Percentiles rank a stretch among this genome's conserved stretches.
phyloP scores from a whole-genome alignment of 1,140 invertebrate genomes.

The Lasaia peninsularis region DNA sequence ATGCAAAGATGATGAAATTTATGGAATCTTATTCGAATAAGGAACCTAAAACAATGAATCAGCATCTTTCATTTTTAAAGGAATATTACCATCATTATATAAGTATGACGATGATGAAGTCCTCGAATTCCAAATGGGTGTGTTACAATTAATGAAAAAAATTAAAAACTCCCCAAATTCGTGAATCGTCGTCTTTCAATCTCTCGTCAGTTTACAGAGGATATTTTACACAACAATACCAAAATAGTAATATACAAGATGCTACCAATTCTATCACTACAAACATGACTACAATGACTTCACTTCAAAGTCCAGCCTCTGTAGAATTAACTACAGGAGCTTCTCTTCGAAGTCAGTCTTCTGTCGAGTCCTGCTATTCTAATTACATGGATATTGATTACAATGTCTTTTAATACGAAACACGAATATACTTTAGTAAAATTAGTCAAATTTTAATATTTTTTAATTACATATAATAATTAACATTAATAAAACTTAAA shows the following conservation, averaged over 20 bases:
- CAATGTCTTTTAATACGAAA: slow-evolving; percentile 26
- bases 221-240: slow-evolving; percentile 29
- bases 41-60: slow-evolving; percentile 31
- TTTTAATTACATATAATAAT: slow-evolving; percentile 16
- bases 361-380: slow-evolving; percentile 28
- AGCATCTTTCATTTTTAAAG: slow-evolving; percentile 33
- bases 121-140: slow-evolving; percentile 35
- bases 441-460: slow-evolving; percentile 14
- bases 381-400: slow-evolving; percentile 28
- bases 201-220: slow-evolving; percentile 26
- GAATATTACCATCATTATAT: slow-evolving; percentile 33
- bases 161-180: slow-evolving; percentile 32
- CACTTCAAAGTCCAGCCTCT: slow-evolving; percentile 18
- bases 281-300: slow-evolving; percentile 19
- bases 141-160: slow-evolving; percentile 34
- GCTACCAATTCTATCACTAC: slow-evolving; percentile 27
- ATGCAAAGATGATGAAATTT: slow-evolving; percentile 31
- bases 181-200: slow-evolving; percentile 26
- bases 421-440: slow-evolving; percentile 19
- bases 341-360: slow-evolving; percentile 29
- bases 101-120: slow-evolving; percentile 32
- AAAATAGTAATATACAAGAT: slow-evolving; percentile 25
- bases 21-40: slow-evolving; percentile 29
- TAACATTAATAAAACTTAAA: slow-evolving; percentile 26
- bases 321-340: slow-evolving; percentile 22